Evolutionary conservation across 1,140 invertebrate genomes (phyloP), one percentile per base, ranked within the genome.

Genomic region (Dendroctonus ponderosae): DNA sequence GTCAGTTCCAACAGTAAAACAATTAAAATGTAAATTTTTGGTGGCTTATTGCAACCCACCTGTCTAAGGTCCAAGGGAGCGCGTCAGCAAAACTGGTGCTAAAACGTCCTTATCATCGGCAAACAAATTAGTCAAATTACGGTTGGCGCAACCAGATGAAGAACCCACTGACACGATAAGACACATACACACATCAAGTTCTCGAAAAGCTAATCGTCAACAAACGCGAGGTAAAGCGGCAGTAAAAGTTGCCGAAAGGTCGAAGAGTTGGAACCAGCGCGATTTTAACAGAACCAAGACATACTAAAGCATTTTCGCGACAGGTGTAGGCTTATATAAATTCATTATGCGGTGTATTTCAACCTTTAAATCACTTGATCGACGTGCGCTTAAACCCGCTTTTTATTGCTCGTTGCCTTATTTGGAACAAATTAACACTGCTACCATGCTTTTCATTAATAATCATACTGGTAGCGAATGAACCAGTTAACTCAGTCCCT

Each of bases 161-260:
- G 56, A 66, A 66, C 63, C 52, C 63, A 66, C 63, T 66, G 63
- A 66, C 63, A 66, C 63, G 38, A 59, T 66, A 66, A 59, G 51
- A 66, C 51, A 66, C 53, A 66, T 66, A 66, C 63, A 66, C 52
- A 58, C 8, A 63, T 54, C 15, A 63, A 53, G 1, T 26, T 26
- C n/a, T 57, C 12, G 39, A 49, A 66, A 54, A 64, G 52, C 49
- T 44, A 59, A 58, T 14, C 61, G 61, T 63, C 50, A 63, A 56
- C 46, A 43, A 12, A 56, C 8, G 11, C 50, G 2, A 54, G 61
- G 50, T 48, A 63, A 38, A 42, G 50, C 43, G 15, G 26, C 46
- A 63, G 61, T 63, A 63, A 63, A 53, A 63, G 61, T 63, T 43
- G n/a, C 52, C 14, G 61, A 63, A 59, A 59, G 61, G 61, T 63